Percentiles rank a stretch among this genome's conserved stretches.
These are phyloP conservation scores for Fukomys damarensis DNA, from an alignment of 2,113 vertebrate genomes.

Conservation along the genomic window DNA sequence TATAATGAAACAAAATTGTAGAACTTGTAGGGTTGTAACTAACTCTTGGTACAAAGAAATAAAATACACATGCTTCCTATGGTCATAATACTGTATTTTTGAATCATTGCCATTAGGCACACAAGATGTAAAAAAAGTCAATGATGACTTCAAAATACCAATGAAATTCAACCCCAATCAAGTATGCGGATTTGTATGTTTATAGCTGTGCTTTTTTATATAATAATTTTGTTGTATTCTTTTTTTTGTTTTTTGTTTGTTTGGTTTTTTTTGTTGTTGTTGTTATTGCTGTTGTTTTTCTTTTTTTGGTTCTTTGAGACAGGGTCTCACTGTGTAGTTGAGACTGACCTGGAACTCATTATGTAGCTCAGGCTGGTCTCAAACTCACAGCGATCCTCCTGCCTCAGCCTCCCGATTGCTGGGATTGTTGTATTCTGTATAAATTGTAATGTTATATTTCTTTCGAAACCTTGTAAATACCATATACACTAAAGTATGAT, in stretches of 20 bases:
- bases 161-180: not conserved
- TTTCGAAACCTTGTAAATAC: conserved; percentile 2
- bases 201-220: not conserved
- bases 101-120: not conserved
- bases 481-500: not conserved
- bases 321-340: no score
- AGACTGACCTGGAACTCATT: no score
- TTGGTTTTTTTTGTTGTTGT: no score
- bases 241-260: no score
- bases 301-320: no score
- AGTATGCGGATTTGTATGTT: not conserved
- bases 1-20: not conserved
- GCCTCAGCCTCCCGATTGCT: no score
- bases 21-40: not conserved
- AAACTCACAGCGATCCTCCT: no score
- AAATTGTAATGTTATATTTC: not conserved
- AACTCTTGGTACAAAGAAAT: not conserved
- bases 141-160: not conserved
- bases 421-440: not conserved
- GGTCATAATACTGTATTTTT: not conserved
- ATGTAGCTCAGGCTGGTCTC: no score
- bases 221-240: not conserved
- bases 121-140: not conserved
- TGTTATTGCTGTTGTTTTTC: no score
- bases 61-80: not conserved